Evolutionary conservation across 2,113 vertebrate species (phyloP), one percentile per base, ranked within the genome.

Genomic region (Picathartes gymnocephalus): DNA sequence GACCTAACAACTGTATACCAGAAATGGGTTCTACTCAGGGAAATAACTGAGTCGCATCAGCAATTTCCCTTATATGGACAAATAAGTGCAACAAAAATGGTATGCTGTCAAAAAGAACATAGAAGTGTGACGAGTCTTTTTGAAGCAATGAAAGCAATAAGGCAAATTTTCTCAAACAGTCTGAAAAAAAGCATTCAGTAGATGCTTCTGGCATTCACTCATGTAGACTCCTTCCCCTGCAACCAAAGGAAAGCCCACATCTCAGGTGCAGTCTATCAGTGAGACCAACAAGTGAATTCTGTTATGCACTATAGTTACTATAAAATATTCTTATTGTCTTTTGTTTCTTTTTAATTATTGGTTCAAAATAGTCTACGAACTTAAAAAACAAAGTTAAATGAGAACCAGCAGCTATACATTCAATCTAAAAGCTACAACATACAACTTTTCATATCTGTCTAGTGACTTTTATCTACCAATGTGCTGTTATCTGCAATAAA

Each of bases 401-500:
- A 45, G 50, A 93, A 92, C 57, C 71, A n/a, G 70, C 78, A 73
- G 30, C 45, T 44, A 21, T 11, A 53, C 44, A 86, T 70, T 40
- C 64, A 78, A 28, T 90, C 72, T 81, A 50, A 93, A 93, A 88
- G 80, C 54, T 73, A 84, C 40, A 86, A 51, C 2, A 7, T 68
- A 86, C 76, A 62, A 61, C 79, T 95, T 96, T 77, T 56, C 65
- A 17, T 47, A 92, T 58, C 89, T 87, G 62, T n/a, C 56, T 89
- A 86, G 56, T 80, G 81, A 91, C 93, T 97, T 97, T 96, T 96
- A 97, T 96, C 97, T 97, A 84, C 70, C 89, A 76, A 16, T 77
- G 92, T 48, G 18, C 97, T 90, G 81, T 96, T 97, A 97, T 90
- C 97, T 93, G 91, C 95, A 93, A 95, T 96, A 96, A 97, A 97